These are phyloP conservation scores for Papilio helenus DNA, from an alignment of 1,140 invertebrate genomes.

Conservation along the genomic window DNA sequence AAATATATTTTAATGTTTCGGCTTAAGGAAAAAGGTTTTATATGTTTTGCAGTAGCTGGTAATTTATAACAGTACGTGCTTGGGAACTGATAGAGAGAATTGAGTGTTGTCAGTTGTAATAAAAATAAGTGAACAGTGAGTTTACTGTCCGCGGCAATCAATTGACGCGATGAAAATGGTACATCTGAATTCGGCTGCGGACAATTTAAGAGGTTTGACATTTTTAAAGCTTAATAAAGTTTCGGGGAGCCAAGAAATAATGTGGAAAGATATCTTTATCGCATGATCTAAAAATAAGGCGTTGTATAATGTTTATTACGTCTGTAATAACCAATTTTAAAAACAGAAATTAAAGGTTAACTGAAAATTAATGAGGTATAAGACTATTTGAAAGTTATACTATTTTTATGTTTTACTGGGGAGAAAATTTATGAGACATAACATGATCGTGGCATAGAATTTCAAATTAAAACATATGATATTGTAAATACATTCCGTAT, in stretches of 20 bases:
- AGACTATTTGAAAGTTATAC: not conserved
- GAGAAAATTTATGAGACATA: conserved; percentile 3
- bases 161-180: conserved; percentile 38
- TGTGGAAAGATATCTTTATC: conserved; percentile 11
- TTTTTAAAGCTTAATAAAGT: conserved; percentile 36
- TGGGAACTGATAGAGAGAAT: conserved; percentile 44
- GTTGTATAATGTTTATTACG: not conserved
- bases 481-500: conserved; percentile 10
- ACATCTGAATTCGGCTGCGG: conserved; percentile 36
- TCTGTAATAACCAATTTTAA: not conserved
- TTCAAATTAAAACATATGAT: conserved; percentile 8
- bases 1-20: conserved; percentile 42
- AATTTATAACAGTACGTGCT: conserved; percentile 48
- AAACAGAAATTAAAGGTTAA: not conserved
- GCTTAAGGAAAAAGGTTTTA: conserved; percentile 43
- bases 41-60: conserved; percentile 44
- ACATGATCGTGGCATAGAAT: conserved; percentile 3
- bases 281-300: not conserved
- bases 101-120: conserved; percentile 45
- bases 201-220: conserved; percentile 31
- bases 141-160: conserved; percentile 46
- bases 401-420: not conserved
- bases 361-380: not conserved
- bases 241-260: not conserved
- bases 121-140: conserved; percentile 45